These are phyloP conservation scores for Cloeon dipterum DNA, from an alignment of 2,888 invertebrate species.

Conservation along the genomic window DNA sequence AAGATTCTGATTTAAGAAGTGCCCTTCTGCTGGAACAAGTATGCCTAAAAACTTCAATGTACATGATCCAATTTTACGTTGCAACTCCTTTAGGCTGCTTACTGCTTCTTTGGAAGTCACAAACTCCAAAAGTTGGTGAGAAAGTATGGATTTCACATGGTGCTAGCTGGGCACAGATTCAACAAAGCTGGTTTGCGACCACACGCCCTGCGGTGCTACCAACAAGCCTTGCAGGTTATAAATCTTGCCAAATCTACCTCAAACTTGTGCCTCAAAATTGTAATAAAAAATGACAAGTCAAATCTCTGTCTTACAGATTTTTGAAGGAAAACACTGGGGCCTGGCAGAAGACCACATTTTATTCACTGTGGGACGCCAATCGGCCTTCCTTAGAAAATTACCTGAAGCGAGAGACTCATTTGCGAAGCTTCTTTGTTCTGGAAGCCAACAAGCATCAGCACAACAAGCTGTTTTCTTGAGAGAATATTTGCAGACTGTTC, in stretches of 20 bases:
- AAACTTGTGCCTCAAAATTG: conserved; percentile 1
- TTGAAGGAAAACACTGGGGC: conserved; percentile 61
- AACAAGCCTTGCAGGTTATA: conserved; percentile 65
- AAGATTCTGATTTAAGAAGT: conserved; percentile 89
- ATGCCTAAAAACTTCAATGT: not conserved
- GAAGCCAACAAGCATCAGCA: conserved; percentile 40
- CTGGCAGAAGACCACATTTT: conserved; percentile 89
- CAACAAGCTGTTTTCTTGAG: conserved; percentile 64
- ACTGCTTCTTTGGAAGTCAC: conserved; percentile 53
- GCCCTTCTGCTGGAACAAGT: conserved; percentile 83
- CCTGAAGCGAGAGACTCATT: conserved; percentile 51
- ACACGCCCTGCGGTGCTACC: conserved; percentile 79
- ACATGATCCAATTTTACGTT: not conserved
- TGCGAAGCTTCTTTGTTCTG: conserved; percentile 41
- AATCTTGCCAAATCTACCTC: not conserved
- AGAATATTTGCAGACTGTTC: conserved; percentile 68
- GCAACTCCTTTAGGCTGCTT: conserved; percentile 28
- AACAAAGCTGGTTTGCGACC: conserved; percentile 80
- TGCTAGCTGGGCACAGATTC: conserved; percentile 85
- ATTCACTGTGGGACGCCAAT: conserved; percentile 79
- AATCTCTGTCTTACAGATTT: conserved; percentile 30
- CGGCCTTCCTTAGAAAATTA: conserved; percentile 50
- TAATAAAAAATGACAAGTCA: not conserved
- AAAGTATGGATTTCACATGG: conserved; percentile 92
- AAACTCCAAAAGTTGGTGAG: conserved; percentile 50